Evolutionary conservation across 2,797 vertebrate genomes (phyloP).

Genomic region (Malurus leucopterus): DNA sequence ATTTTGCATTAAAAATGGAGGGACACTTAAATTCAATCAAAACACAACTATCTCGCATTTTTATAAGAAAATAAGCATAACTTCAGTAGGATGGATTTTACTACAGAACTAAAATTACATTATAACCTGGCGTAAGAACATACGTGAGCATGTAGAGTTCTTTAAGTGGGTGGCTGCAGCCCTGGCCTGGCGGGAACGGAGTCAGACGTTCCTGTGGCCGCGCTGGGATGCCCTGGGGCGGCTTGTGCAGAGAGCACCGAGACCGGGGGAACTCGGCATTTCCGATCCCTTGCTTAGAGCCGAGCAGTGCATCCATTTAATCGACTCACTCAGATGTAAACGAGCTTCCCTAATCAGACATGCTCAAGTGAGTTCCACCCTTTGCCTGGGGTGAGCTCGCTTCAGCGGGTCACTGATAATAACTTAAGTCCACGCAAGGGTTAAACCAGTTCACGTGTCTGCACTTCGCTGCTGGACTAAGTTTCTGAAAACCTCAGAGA

Average conservation of each 20-base stretch:
- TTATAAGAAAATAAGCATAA: neutral
- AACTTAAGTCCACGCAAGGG: neutral
- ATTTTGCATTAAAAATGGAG: neutral
- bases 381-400: neutral
- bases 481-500: neutral
- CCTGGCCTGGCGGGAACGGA: fast-evolving
- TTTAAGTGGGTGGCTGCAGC: fast-evolving
- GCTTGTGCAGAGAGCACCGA: neutral
- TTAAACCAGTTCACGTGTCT: neutral
- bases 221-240: neutral
- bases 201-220: neutral
- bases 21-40: neutral
- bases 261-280: fast-evolving
- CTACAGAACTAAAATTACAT: neutral
- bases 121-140: neutral
- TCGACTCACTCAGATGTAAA: neutral
- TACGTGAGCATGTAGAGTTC: fast-evolving
- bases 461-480: neutral
- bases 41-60: neutral
- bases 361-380: neutral
- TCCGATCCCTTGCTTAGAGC: neutral
- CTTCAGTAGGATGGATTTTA: neutral
- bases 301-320: neutral
- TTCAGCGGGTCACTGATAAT: neutral
- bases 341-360: neutral